Percentiles rank a stretch among this genome's conserved stretches.
Evolutionary conservation across 2,888 invertebrate species (phyloP).

Genomic region (Trichogramma dendrolimi): DNA sequence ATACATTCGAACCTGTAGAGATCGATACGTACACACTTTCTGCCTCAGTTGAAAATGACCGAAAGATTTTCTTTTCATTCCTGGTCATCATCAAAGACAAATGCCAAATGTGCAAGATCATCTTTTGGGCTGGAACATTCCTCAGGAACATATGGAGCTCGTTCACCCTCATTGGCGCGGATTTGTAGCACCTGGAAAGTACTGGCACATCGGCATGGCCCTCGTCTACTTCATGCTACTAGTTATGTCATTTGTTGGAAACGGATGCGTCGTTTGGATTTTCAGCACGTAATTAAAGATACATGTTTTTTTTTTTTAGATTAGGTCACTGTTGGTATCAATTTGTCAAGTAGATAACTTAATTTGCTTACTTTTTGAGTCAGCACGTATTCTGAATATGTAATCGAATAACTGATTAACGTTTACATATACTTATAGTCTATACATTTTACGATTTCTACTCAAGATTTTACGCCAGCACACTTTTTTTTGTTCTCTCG

Average conservation of each 20-base stretch:
- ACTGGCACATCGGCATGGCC: conserved; percentile 64
- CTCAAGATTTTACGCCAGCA: too few relatives aligned
- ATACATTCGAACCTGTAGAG: too few relatives aligned
- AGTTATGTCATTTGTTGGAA: conserved; percentile 62
- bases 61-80: too few relatives aligned
- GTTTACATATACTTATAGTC: too few relatives aligned
- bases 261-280: conserved; percentile 70
- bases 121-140: conserved; percentile 67
- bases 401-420: conserved; percentile 3
- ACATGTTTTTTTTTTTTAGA: background rate
- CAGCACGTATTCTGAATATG: too few relatives aligned
- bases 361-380: too few relatives aligned
- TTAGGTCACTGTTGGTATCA: too few relatives aligned
- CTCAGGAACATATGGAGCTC: conserved; percentile 59
- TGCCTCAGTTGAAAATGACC: too few relatives aligned
- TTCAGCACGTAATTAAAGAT: conserved; percentile 64
- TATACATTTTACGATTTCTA: too few relatives aligned
- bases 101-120: conserved; percentile 45
- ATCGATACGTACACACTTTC: too few relatives aligned
- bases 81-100: conserved; percentile 31
- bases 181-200: conserved; percentile 64
- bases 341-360: too few relatives aligned
- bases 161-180: conserved; percentile 69
- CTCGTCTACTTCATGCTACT: conserved; percentile 64
- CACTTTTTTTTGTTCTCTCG: too few relatives aligned